Conservation (phyloP, 30 jellyfish, hydroid and myxozoan species). For the Cassiopea xamachana region DNA sequence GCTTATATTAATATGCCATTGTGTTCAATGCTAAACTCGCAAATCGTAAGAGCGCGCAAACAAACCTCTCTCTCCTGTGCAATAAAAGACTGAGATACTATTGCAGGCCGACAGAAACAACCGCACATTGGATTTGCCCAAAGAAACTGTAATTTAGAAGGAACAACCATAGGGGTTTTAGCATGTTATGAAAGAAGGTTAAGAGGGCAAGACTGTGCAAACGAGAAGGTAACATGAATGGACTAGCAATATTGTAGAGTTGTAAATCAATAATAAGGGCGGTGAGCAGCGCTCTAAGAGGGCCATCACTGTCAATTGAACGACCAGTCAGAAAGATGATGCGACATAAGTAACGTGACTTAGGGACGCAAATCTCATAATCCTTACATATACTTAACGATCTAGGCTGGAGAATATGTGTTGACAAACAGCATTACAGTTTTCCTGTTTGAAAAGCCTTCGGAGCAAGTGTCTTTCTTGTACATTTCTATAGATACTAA, state of each 20-base stretch:
- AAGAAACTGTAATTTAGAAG: neutral
- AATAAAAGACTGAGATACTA: slow-evolving; percentile 52
- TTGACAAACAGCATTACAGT: slow-evolving; percentile 80
- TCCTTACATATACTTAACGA: slow-evolving; percentile 84
- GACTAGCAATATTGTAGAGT: slow-evolving; percentile 5
- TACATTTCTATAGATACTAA: slow-evolving; percentile 53
- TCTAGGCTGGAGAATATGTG: slow-evolving; percentile 67
- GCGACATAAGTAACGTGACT: slow-evolving; percentile 76
- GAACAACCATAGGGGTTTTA: slow-evolving; percentile 8
- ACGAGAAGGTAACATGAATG: slow-evolving; percentile 9
- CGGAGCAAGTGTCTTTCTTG: slow-evolving; percentile 68
- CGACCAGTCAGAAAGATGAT: slow-evolving; percentile 37
- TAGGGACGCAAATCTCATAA: slow-evolving; percentile 52
- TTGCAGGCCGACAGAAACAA: slow-evolving; percentile 63
- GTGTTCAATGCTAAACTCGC: slow-evolving; percentile 37
- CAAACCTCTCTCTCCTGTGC: slow-evolving; percentile 4
- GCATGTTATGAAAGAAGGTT: slow-evolving; percentile 32
- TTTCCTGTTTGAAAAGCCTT: slow-evolving; percentile 80
- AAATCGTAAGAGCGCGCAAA: slow-evolving; percentile 65
- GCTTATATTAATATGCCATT: slow-evolving; percentile 43
- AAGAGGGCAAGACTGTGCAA: slow-evolving; percentile 35
- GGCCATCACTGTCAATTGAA: slow-evolving; percentile 33
- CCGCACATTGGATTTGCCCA: slow-evolving; percentile 39
- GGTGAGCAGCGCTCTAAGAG: slow-evolving; percentile 14
- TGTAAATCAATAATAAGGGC: slow-evolving; percentile 40